Base-by-base conservation (phyloP, 2,113 vertebrate genomes). In the Psittacara wagleri region DNA sequence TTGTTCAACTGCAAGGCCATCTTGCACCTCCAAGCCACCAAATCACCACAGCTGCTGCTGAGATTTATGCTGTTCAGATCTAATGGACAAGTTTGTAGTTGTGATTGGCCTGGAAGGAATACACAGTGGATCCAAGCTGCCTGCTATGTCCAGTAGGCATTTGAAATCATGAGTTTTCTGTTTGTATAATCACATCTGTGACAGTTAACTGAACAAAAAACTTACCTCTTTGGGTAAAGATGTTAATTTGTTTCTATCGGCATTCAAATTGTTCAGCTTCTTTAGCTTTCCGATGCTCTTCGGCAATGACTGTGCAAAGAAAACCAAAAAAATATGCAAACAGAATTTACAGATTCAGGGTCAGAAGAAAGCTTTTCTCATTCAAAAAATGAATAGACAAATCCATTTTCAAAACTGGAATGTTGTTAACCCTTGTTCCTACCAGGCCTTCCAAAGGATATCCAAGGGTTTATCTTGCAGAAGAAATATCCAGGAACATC, bases 221-320 rank as follows among this genome's bases (percentile, higher is more conserved):
- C 98, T 80, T 97, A 99, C 99, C 99, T 99, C 99, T 98, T 99
- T 99, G 43, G 99, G 99, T 97, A 99, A 98, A 85, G 98, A 98
- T 41, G 97, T 94, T 96, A 99, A 97, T 96, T 99, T 98, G 97
- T 99, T 99, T 98, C 99, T 98, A 96, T 99, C 99, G 85, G 98
- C 99, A 97, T 99, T 99, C 95, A 99, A 98, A 98, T 99, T 99
- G 95, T 98, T 99, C 92, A 99, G 96, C 95, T 98, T 99, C 98
- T 99, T 99, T 90, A 99, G 97, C 96, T 99, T 99, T 92, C 99
- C 99, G 49, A 99, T 98, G 97, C 98, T 99, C 96, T 98, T 98
- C 10, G 99, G 99, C 97, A 99, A 98, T 69, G 98, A 98, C 99
- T 98, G 91, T 83, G 51, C 41, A 94, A 97, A 95, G 20, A 96